Base-by-base conservation (phyloP, 2,797 vertebrate genomes). In the Spatula clypeata region DNA sequence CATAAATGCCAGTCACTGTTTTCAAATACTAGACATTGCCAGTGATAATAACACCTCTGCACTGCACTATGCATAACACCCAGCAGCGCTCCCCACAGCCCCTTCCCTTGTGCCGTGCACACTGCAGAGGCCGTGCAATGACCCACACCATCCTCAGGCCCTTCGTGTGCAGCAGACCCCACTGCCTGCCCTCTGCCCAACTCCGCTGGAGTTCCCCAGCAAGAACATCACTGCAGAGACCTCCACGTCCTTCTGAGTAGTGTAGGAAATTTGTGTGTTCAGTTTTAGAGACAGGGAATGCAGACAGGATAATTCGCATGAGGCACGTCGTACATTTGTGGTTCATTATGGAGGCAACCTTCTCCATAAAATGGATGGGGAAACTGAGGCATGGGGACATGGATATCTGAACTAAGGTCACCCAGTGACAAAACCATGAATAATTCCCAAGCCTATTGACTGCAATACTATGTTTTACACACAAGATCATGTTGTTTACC, bases 291-390 rank as follows among this genome's bases (percentile, higher is more conserved):
- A 4, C 2, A 14, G 23, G 53, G 34, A 4, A 6, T 4, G 18
- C 58, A 81, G 32, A 23, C 6, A 15, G 64, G 26, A 69, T 29
- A 34, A 5, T 26, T 24, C 2, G 0, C 3, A 17, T 0, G 0
- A n/a, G 24, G 26, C 42, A 24, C 0, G 0, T 2, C 16, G 24
- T 47, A 26, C 75, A 8, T 40, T 6, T 11, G 19, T 7, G 29
- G 8, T 13, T 55, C 10, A 19, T 6, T 11, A 36, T 6, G 6
- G n/a, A 73, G 36, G 29, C 47, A 49, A 13, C 12, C 36, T 13
- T 49, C 47, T 58, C 19, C 18, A 4, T 1, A 1, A 21, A 5
- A 19, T 6, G 31, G 10, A 73, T n/a, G 66, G 15, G 21, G 57
- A 40, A 81, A 45, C 71, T 21, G 70, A 84, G 64, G 66, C 53